phyloP scores from a whole-genome alignment of 2,888 invertebrate genomes.

The Drosophila borealis region DNA sequence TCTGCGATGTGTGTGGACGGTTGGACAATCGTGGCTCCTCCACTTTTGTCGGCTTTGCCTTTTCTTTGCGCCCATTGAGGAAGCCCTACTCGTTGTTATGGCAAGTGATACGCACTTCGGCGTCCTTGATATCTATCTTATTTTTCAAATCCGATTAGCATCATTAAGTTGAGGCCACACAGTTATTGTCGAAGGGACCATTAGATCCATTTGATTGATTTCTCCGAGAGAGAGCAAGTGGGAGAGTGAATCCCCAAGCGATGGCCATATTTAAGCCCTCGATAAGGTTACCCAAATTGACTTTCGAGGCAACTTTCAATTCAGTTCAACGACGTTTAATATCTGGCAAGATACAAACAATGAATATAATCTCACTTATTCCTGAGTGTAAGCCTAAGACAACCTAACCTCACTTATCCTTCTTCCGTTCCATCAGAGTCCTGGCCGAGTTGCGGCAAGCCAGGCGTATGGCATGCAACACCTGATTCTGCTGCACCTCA shows the following conservation, averaged over 20 bases:
- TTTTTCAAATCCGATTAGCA: conserved; percentile 79
- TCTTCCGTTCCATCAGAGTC: neutral
- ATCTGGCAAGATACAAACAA: neutral
- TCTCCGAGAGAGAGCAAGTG: neutral
- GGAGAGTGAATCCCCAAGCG: neutral
- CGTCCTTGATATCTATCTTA: conserved; percentile 36
- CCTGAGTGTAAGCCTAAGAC: neutral
- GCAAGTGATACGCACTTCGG: conserved; percentile 27
- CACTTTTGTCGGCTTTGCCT: conserved; percentile 36
- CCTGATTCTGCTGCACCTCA: neutral
- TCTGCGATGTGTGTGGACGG: conserved; percentile 7
- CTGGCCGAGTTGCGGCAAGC: neutral
- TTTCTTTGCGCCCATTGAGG: conserved; percentile 42
- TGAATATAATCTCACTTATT: too few relatives aligned
- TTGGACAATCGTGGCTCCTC: conserved; percentile 9
- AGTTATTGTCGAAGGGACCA: conserved; percentile 58
- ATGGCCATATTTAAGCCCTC: neutral
- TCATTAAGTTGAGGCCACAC: conserved; percentile 71
- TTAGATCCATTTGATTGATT: conserved; percentile 76
- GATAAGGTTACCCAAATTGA: neutral
- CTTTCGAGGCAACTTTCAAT: conserved; percentile 2
- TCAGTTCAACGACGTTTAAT: conserved; percentile 1
- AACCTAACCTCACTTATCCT: neutral
- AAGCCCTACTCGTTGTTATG: conserved; percentile 30
- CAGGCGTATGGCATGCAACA: neutral